phyloP scores from a whole-genome alignment of 2,797 vertebrate species.

The Sebastes aleutianus region DNA sequence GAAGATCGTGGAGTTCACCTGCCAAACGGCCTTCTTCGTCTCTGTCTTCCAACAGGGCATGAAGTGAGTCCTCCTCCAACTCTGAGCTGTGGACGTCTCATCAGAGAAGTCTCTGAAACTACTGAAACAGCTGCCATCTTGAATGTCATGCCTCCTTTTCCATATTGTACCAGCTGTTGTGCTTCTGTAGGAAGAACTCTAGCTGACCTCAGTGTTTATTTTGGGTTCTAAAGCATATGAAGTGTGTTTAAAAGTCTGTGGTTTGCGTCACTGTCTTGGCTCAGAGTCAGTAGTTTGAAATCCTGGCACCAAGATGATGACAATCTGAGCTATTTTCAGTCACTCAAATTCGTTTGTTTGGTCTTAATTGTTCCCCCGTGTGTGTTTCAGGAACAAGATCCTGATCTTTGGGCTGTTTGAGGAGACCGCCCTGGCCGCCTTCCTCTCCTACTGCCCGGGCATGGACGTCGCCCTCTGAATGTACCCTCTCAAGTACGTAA shows the following conservation, averaged over 20 bases:
- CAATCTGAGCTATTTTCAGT: neutral
- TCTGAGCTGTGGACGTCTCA: neutral
- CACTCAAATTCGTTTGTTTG: neutral
- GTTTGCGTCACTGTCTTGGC: neutral
- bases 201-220: neutral
- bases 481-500: slow-evolving; percentile 93
- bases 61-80: slow-evolving; percentile 81
- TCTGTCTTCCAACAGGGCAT: slow-evolving; percentile 97
- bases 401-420: slow-evolving; percentile 98
- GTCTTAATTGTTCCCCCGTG: neutral
- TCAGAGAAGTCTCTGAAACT: neutral
- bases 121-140: no score
- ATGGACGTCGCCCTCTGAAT: slow-evolving; percentile 96
- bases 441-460: slow-evolving; percentile 95
- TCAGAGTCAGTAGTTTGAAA: neutral
- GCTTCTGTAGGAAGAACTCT: neutral
- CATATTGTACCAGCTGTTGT: neutral
- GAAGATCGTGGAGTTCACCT: slow-evolving; percentile 96
- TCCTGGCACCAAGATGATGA: neutral
- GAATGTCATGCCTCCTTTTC: neutral
- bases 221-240: neutral
- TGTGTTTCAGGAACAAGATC: slow-evolving; percentile 91
- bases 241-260: neutral
- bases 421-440: slow-evolving; percentile 94
- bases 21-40: slow-evolving; percentile 95